Conservation (phyloP, 2,797 vertebrate species). For the Trachops cirrhosus region DNA sequence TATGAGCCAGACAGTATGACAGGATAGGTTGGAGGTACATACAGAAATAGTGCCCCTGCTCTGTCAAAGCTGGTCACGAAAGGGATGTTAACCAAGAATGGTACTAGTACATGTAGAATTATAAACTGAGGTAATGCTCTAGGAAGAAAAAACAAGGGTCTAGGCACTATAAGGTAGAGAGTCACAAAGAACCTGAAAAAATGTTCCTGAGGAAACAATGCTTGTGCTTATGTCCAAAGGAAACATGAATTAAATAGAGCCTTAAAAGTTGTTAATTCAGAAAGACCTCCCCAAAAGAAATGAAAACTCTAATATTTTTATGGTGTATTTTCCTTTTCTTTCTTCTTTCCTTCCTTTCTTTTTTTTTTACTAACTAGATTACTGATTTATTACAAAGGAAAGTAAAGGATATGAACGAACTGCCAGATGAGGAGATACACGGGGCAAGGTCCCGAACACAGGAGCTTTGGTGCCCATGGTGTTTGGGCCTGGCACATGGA, state of each 20-base stretch:
- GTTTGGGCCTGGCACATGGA: background rate
- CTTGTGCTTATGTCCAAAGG: background rate
- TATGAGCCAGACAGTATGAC: background rate
- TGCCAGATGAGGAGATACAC: background rate
- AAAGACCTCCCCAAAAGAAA: background rate
- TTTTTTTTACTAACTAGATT: background rate
- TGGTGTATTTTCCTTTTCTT: background rate
- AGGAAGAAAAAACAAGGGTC: background rate
- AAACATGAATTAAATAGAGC: background rate
- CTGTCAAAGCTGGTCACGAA: background rate
- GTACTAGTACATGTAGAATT: background rate
- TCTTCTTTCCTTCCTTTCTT: background rate
- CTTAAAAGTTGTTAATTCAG: background rate
- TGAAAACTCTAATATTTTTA: background rate
- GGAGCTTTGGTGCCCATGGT: background rate
- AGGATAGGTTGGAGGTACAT: background rate
- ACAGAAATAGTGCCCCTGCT: background rate
- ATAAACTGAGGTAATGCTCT: background rate
- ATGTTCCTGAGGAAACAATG: background rate
- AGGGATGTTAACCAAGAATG: background rate
- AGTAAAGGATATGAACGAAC: background rate
- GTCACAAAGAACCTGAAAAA: background rate
- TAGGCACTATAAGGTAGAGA: background rate
- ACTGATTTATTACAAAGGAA: background rate
- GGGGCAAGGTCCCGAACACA: background rate